phyloP scores from a whole-genome alignment of 2,797 vertebrate genomes.

The Lagocephalus sceleratus region DNA sequence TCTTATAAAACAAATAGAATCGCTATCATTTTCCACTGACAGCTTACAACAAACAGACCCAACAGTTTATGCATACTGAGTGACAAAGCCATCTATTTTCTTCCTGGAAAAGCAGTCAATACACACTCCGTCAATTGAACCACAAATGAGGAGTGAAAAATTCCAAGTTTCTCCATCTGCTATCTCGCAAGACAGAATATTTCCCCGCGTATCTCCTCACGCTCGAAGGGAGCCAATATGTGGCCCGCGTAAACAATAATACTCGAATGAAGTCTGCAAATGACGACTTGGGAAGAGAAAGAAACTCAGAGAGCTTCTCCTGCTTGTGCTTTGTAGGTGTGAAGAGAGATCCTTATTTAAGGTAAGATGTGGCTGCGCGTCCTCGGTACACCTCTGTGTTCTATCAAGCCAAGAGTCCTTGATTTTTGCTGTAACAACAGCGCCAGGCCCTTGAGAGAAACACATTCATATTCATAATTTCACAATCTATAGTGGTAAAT shows the following conservation, averaged over 20 bases:
- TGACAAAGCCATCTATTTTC: constrained; percentile 78
- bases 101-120: constrained; percentile 68
- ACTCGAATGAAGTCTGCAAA: constrained; percentile 60
- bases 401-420: constrained; percentile 58
- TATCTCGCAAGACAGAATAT: constrained; percentile 71
- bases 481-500: constrained; percentile 49
- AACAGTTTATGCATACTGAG: constrained; percentile 75
- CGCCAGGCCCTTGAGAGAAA: constrained; percentile 45
- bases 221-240: constrained; percentile 63
- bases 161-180: constrained; percentile 68
- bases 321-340: constrained; percentile 61
- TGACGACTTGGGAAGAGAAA: constrained; percentile 54
- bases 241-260: constrained; percentile 50
- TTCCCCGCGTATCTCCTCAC: constrained; percentile 71
- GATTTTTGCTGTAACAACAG: constrained; percentile 58
- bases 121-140: constrained; percentile 73
- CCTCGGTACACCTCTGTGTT: constrained; percentile 54
- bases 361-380: constrained; percentile 60
- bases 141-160: constrained; percentile 75
- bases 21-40: constrained; percentile 72
- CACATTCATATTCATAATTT: constrained; percentile 61
- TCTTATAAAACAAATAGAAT: constrained; percentile 70
- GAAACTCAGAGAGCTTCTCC: constrained; percentile 49
- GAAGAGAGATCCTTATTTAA: constrained; percentile 65
- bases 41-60: constrained; percentile 65